A percentile compares a stretch with the other conserved stretches of the same genome.
phyloP scores from a whole-genome alignment of 1,140 invertebrate species.

The Sipha flava region DNA sequence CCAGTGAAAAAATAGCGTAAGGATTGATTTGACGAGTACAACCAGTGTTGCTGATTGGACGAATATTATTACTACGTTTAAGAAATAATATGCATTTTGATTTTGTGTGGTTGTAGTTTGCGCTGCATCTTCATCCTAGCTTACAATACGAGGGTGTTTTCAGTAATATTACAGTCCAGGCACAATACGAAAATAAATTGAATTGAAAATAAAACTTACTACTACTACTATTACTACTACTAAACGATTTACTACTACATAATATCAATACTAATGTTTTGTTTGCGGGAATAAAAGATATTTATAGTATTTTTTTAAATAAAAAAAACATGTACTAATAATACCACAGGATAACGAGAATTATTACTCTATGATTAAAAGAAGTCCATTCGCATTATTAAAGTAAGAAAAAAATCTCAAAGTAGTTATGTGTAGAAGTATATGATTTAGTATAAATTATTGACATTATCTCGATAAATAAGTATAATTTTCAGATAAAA shows the following conservation, averaged over 20 bases:
- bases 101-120: not conserved
- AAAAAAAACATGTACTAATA: too few relatives aligned
- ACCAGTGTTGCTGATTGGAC: too few relatives aligned
- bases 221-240: too few relatives aligned
- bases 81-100: not conserved
- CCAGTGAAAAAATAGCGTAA: constrained; percentile 84
- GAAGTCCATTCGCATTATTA: not conserved
- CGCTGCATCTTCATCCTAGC: not conserved
- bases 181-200: too few relatives aligned
- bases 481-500: not conserved
- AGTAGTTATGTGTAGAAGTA: not conserved
- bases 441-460: not conserved
- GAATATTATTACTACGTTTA: too few relatives aligned
- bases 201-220: too few relatives aligned
- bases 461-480: not conserved
- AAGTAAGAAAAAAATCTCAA: not conserved
- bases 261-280: too few relatives aligned
- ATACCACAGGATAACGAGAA: too few relatives aligned
- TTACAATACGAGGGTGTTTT: not conserved
- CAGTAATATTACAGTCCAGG: not conserved
- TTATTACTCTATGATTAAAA: too few relatives aligned
- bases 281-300: too few relatives aligned
- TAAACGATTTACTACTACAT: too few relatives aligned
- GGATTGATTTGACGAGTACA: constrained; percentile 40
- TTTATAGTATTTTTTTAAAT: too few relatives aligned